Conservation (phyloP, 2,797 vertebrate genomes). For the Microctenopoma lineatum region DNA sequence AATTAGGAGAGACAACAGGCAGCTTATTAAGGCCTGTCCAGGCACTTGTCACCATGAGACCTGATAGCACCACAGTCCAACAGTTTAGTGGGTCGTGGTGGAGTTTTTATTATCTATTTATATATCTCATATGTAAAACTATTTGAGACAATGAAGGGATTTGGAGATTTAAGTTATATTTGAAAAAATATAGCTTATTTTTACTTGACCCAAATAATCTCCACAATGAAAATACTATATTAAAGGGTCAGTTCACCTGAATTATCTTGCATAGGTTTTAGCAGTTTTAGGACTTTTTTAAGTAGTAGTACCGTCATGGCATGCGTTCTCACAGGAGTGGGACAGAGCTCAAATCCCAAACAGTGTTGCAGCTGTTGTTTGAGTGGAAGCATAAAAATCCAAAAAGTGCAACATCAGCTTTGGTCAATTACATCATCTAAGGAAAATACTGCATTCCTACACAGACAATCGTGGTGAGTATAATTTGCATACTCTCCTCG, state of each 20-base stretch:
- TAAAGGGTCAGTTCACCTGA: neutral
- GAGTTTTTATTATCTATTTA: too few relatives aligned
- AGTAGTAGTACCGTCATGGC: too few relatives aligned
- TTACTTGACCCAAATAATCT: neutral
- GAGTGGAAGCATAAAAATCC: too few relatives aligned
- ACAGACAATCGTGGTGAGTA: too few relatives aligned
- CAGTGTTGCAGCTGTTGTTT: too few relatives aligned
- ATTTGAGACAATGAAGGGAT: neutral
- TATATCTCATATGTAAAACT: neutral
- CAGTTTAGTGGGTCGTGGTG: neutral
- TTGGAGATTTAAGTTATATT: neutral
- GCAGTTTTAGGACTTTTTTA: neutral
- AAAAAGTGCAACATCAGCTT: too few relatives aligned
- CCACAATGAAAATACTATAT: neutral
- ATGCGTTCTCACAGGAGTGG: too few relatives aligned
- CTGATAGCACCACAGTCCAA: conserved; percentile 5
- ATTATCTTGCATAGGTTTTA: neutral
- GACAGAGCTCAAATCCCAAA: too few relatives aligned
- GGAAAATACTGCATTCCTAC: too few relatives aligned
- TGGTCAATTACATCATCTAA: too few relatives aligned
- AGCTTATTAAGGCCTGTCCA: conserved; percentile 22
- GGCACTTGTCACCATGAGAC: neutral
- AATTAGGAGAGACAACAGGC: conserved; percentile 43
- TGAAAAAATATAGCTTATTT: neutral
- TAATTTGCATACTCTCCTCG: too few relatives aligned